Base-by-base conservation (phyloP, 2,888 invertebrate species). In the Drosophila neotestacea region DNA sequence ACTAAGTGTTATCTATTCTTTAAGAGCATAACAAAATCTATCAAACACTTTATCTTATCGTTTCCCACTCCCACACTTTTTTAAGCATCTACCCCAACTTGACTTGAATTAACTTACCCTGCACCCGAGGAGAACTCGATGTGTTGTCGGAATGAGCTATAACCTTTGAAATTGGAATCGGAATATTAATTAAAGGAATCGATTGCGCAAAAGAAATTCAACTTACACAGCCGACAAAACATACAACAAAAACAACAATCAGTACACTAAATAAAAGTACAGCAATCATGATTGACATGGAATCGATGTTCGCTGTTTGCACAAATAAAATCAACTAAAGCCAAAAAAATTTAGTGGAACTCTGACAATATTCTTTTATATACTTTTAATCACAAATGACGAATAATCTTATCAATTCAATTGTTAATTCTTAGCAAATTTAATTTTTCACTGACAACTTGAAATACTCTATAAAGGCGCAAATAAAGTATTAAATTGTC, bases 171-270 rank as follows among this genome's bases (percentile, higher is more conserved):
- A 44, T 27, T 1, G 38, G 2, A 39, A 51, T 9, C 13, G 30
- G 5, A 0, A 36, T 44, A 44, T 44, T n/a, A 36, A 11, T 10
- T 11, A 2, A 38, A 11, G 9, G 6, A 27, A 27, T 36, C 4
- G 6, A 13, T 10, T 13, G 4, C 6, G n/a, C 10, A 5, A 6
- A 3, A 9, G 7, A 34, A 5, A 13, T 1, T 22, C 7, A 0
- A 74, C 74, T 73, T 74, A 75, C 76, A 11, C 6, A 16, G 28
- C 6, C 7, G 4, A 61, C 10, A 2, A 66, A 5, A 6, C 4
- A 4, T 0, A 51, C 4, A 6, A 16, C 16, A 10, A 60, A 10
- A 1, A n/a, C 2, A 11, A 48, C 4, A 28, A 48, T 1, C 1
- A 11, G 0, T 2, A 28, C 0, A 6, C 28, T 1, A 6, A 52